These are phyloP conservation scores for Luffia ferchaultella DNA, from an alignment of 2,888 invertebrate genomes.

Conservation along the genomic window DNA sequence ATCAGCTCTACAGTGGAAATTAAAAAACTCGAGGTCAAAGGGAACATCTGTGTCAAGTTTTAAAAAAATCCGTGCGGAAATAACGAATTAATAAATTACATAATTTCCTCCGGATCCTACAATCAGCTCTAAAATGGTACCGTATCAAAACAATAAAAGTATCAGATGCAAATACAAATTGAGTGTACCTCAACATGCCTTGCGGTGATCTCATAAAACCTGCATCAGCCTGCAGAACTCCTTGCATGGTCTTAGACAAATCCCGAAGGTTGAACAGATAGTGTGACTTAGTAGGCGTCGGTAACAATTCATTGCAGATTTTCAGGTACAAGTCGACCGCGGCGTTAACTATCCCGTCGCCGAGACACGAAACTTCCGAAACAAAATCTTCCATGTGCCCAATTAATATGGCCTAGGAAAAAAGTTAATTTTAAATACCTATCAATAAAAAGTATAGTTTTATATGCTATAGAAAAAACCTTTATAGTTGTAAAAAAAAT, in stretches of 20 bases:
- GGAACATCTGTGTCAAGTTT: too few relatives aligned
- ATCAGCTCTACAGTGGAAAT: too few relatives aligned
- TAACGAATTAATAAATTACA: too few relatives aligned
- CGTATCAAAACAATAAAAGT: slow-evolving; percentile 2
- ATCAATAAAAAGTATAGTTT: too few relatives aligned
- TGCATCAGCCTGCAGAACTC: slow-evolving; percentile 84
- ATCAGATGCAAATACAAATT: background rate
- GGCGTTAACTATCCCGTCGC: slow-evolving; percentile 79
- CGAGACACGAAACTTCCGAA: slow-evolving; percentile 70
- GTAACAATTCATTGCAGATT: slow-evolving; percentile 81
- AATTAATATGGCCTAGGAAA: slow-evolving; percentile 73
- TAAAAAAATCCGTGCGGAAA: too few relatives aligned
- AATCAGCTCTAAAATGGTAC: background rate
- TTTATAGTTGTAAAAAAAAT: too few relatives aligned
- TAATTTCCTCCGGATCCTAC: too few relatives aligned
- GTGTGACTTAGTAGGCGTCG: slow-evolving; percentile 92
- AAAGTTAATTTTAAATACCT: too few relatives aligned
- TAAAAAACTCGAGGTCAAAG: too few relatives aligned
- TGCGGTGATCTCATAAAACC: slow-evolving; percentile 72
- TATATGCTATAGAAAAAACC: too few relatives aligned
- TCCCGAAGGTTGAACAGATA: slow-evolving; percentile 93
- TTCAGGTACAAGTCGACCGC: slow-evolving; percentile 85
- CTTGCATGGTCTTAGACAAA: slow-evolving; percentile 89
- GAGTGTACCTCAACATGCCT: slow-evolving; percentile 69
- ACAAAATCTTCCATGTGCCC: slow-evolving; percentile 85